Evolutionary conservation across 2,888 invertebrate species (phyloP), one percentile per base, ranked within the genome.

Genomic region (Hyppa rectilinea): DNA sequence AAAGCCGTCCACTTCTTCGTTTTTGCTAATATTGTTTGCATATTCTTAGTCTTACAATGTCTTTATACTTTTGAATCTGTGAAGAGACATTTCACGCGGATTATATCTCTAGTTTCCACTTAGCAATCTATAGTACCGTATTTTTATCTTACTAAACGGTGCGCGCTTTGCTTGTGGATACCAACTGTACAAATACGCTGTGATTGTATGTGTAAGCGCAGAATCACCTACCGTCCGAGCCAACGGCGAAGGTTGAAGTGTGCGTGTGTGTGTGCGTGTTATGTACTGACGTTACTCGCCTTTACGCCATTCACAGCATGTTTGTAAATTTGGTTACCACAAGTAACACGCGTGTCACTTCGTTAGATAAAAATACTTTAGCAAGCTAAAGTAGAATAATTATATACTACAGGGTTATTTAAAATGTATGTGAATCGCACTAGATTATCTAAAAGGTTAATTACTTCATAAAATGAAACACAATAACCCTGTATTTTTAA

Each of bases 1-100:
- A 38, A 56, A 66, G 45, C 68, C 71, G 69, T 72, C 66, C 75
- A 82, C 70, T 78, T 75, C 67, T 78, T 67, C 45, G 70, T 70
- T 78, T 80, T 68, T 65, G 75, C 77, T 77, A 68, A 64, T 82
- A 79, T 85, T 66, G 66, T 86, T 84, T 82, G 82, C 79, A 59
- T 70, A 58, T 68, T 83, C 58, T 64, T 78, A 77, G 70, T 66
- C 45, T 64, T 75, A 50, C 4, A 72, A 68, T 71, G 72, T 75
- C 63, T 58, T 69, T 61, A 20, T 29, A 47, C 58, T 49, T 56
- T 56, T 67, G 10, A 34, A 66, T 60, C 59, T 78, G 62, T 68
- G 56, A 71, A 58, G 17, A 69, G 69, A 75, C 29, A 75, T 75
- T 75, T 67, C 82, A 83, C 69, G 53, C 36, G 50, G 53, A 61